Evolutionary conservation across 30 jellyfish, hydroid and myxozoan genomes (phyloP), one percentile per base, ranked within the genome.

Genomic region (Hydractinia echinata): DNA sequence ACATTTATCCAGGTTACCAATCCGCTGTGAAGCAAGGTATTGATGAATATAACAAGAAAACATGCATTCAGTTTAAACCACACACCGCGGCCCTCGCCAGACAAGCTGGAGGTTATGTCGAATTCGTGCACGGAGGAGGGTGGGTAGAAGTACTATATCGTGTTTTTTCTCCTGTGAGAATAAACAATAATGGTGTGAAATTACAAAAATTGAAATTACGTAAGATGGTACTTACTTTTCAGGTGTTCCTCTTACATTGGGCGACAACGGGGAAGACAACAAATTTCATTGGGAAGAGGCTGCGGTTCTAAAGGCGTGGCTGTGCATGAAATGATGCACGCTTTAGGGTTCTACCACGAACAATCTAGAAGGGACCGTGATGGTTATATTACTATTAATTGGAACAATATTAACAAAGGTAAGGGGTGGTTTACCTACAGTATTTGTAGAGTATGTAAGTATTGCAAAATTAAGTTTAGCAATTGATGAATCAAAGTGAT

Each of bases 351-450:
- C 81, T 88, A 54, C 84, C 96, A 88, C 61, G 96, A 88, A 79
- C 96, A 88, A 66, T 88, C 96, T 55, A 77, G 96, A 83, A 76
- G 90, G 71, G 96, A 88, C 87, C 70, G 96, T 19, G 96, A 88
- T 69, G 16, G 72, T 4, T 83, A 88, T 83, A 86, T 88, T 58
- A 83, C 64, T 64, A 82, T 88, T 72, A 14, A 88, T 79, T 88
- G 84, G 86, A 67, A 79, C 76, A 88, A 88, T 77, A 88, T 88
- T 73, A 13, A 67, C n/a, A 54, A 69, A 61, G 79, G 96, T 87
- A 70, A 74, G 89, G n/a, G 16, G 8, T 50, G 30, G 5, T 6
- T 18, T 48, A 20, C 48, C 13, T 62, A 44, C 21, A 18, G 7
- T n/a, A n/a, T 14, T 9, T 30, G 18, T 7, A 70, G 18, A 5